Percentiles rank a stretch among this genome's conserved stretches.
These are phyloP conservation scores for Alexandromys fortis DNA, from an alignment of 2,113 vertebrate species.

Conservation along the genomic window DNA sequence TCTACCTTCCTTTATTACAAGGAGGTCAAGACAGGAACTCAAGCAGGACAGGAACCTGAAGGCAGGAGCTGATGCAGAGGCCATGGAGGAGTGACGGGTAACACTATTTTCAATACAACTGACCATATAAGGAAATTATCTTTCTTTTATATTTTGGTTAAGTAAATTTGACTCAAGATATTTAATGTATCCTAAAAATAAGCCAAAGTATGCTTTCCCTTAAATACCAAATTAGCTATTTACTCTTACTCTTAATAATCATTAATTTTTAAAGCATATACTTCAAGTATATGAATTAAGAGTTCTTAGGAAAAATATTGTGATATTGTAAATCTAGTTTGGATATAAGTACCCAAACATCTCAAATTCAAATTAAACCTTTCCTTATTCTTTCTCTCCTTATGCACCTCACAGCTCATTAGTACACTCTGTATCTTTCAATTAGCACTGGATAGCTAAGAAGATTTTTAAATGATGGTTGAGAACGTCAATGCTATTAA, in stretches of 20 bases:
- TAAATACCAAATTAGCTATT: slow-evolving; percentile 6
- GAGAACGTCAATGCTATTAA: slow-evolving; percentile 20
- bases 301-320: slow-evolving; percentile 11
- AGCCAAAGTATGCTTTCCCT: background rate
- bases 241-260: background rate
- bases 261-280: background rate
- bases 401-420: background rate
- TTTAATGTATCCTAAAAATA: slow-evolving; percentile 3
- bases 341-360: background rate
- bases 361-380: slow-evolving; percentile 42
- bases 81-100: background rate
- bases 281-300: background rate
- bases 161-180: background rate
- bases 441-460: background rate
- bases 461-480: background rate
- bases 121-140: slow-evolving; percentile 15
- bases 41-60: too few species aligned
- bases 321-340: background rate
- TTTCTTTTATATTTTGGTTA: background rate
- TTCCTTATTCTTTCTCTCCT: background rate
- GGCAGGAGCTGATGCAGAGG: too few species aligned
- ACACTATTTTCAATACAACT: background rate
- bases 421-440: background rate
- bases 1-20: too few species aligned
- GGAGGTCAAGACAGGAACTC: too few species aligned